phyloP scores from a whole-genome alignment of 2,888 invertebrate genomes.

The Sisyra terminalis region DNA sequence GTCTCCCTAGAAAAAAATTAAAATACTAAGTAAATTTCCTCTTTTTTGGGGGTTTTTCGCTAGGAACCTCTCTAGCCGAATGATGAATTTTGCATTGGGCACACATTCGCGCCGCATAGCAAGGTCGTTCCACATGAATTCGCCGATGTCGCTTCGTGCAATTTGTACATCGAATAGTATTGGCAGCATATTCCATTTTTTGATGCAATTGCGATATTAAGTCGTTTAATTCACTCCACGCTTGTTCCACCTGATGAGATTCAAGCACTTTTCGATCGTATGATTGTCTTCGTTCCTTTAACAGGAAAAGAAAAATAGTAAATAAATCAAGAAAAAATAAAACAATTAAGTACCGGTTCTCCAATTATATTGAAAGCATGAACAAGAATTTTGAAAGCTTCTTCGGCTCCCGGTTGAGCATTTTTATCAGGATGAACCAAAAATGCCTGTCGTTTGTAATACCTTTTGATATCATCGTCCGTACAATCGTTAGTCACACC shows the following conservation, averaged over 20 bases:
- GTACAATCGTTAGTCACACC: constrained; percentile 76
- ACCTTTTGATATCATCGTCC: constrained; percentile 87
- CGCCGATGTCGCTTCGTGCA: constrained; percentile 84
- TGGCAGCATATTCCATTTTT: constrained; percentile 88
- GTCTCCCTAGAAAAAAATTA: constrained; percentile 54
- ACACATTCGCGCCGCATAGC: constrained; percentile 85
- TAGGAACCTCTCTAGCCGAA: constrained; percentile 63
- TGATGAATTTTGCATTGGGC: constrained; percentile 78
- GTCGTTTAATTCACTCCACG: constrained; percentile 77
- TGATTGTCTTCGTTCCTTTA: constrained; percentile 52
- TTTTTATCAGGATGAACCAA: constrained; percentile 95
- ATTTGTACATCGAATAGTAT: constrained; percentile 88
- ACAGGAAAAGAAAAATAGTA: constrained; percentile 8
- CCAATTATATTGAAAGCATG: constrained; percentile 92
- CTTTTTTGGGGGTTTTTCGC: too few species aligned
- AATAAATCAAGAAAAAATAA: neutral
- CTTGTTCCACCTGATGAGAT: constrained; percentile 68
- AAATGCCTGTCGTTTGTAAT: constrained; percentile 86
- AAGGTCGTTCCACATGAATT: constrained; percentile 68
- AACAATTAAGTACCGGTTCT: constrained; percentile 49
- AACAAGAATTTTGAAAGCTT: constrained; percentile 89
- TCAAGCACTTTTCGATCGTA: constrained; percentile 59
- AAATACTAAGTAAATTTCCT: too few species aligned
- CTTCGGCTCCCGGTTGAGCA: constrained; percentile 86
- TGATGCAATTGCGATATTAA: constrained; percentile 76